Base-by-base conservation (phyloP, 2,888 invertebrate genomes). In the Tricholauxania praeusta region DNA sequence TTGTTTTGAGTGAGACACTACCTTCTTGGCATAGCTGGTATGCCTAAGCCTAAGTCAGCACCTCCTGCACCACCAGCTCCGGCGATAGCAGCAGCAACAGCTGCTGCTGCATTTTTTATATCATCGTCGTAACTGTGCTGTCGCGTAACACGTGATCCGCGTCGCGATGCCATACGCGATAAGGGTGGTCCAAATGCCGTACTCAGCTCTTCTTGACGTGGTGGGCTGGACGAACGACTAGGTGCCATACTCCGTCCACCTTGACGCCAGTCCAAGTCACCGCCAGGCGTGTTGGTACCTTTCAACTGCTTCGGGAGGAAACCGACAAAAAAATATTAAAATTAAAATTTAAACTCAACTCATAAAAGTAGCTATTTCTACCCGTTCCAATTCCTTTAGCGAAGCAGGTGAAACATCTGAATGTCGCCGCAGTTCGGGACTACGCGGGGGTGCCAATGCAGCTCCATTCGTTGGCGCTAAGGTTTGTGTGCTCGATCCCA, bases 51-150 rank as follows among this genome's bases (percentile, higher is more conserved):
- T 1, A 89, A 86, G 71, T 91, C 91, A 53, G 52, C 53, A 14
- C 70, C 70, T 47, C 14, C 19, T 39, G 63, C 63, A 8, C 64
- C 64, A 15, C 51, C 51, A 5, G 17, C 17, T 15, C 85, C 83
- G 76, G 77, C 67, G 32, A 81, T 83, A 65, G 78, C 71, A 48
- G 78, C 82, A 6, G 76, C 80, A 0, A 79, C 72, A 12, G 59
- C 76, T 15, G 71, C 78, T 2, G 80, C 83, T 3, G 78, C 80
- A 14, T 81, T 82, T 81, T 90, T 90, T 77, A 91, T 89, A 82
- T 95, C 95, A 79, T 95, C 95, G 82, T 95, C 95, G 85, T 94
- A 94, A 82, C 95, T 95, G 84, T 94, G 93, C 84, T 95, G 95
- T 15, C 95, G 89, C 19, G 91, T 90, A 22, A 93, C 91, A 65